Conservation (phyloP, 2,888 invertebrate genomes). For the Mycalesis mineus region DNA sequence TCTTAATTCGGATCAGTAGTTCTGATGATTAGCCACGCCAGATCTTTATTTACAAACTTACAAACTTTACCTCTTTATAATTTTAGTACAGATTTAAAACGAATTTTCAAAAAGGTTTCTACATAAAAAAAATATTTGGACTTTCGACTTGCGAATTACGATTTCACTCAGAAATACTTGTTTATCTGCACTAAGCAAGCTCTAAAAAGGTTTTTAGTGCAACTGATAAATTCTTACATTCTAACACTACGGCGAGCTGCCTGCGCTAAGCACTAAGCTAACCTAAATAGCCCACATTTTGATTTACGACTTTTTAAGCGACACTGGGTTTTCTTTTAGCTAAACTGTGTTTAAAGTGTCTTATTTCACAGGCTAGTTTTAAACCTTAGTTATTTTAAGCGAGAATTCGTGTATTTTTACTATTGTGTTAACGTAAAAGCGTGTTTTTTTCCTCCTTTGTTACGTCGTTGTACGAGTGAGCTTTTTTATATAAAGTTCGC, state of each 20-base stretch:
- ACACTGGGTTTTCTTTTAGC: slow-evolving; percentile 4
- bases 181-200: neutral
- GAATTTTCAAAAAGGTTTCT: too few relatives aligned
- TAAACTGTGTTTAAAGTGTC: neutral
- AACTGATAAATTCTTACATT: neutral
- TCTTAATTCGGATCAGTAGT: too few relatives aligned
- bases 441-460: neutral
- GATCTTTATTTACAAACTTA: too few relatives aligned
- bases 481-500: neutral
- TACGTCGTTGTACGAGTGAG: neutral
- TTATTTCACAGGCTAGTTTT: slow-evolving; percentile 10
- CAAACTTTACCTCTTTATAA: too few relatives aligned
- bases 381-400: slow-evolving; percentile 20
- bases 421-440: slow-evolving; percentile 14
- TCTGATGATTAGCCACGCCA: too few relatives aligned
- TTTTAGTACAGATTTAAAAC: too few relatives aligned
- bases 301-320: slow-evolving; percentile 11
- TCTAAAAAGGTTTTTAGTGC: neutral
- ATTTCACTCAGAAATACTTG: too few relatives aligned
- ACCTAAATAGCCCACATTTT: slow-evolving; percentile 11
- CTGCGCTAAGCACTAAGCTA: neutral
- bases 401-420: slow-evolving; percentile 6
- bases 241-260: neutral
- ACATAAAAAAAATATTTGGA: too few relatives aligned
- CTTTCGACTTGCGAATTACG: too few relatives aligned